A percentile compares a stretch with the other conserved stretches of the same genome.
Evolutionary conservation across 2,888 invertebrate genomes (phyloP).

Genomic region (Eristalis arbustorum): DNA sequence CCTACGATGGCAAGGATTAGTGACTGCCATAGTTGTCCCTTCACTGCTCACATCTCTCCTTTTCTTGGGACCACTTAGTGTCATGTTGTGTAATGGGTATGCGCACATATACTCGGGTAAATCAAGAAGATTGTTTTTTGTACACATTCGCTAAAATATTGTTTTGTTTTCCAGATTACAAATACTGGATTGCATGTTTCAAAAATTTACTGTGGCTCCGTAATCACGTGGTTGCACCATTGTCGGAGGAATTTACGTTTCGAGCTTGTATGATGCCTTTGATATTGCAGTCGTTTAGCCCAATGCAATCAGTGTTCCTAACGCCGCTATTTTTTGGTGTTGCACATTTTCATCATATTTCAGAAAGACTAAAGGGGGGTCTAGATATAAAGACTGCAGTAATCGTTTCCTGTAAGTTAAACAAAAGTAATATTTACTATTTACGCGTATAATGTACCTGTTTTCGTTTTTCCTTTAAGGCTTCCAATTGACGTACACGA

Average conservation of each 20-base stretch:
- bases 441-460: neutral
- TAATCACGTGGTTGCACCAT: constrained; percentile 93
- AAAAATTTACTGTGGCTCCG: constrained; percentile 91
- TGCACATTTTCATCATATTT: constrained; percentile 95
- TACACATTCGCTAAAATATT: neutral
- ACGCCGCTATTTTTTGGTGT: constrained; percentile 96
- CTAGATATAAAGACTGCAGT: constrained; percentile 86
- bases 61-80: constrained; percentile 90
- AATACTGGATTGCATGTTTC: constrained; percentile 87
- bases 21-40: constrained; percentile 88
- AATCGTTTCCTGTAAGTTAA: constrained; percentile 86
- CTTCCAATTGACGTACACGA: constrained; percentile 95
- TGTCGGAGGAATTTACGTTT: constrained; percentile 97
- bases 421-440: neutral
- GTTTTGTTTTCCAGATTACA: constrained; percentile 82
- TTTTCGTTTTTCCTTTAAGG: constrained; percentile 80
- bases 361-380: constrained; percentile 88
- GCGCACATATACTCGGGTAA: constrained; percentile 86
- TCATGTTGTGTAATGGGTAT: constrained; percentile 86
- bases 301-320: constrained; percentile 88
- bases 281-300: constrained; percentile 89
- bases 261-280: constrained; percentile 97
- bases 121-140: neutral
- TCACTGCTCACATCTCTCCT: constrained; percentile 89
- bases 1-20: constrained; percentile 86